Evolutionary conservation across 2,797 vertebrate species (phyloP).

Genomic region (Fistularia tabacaria): DNA sequence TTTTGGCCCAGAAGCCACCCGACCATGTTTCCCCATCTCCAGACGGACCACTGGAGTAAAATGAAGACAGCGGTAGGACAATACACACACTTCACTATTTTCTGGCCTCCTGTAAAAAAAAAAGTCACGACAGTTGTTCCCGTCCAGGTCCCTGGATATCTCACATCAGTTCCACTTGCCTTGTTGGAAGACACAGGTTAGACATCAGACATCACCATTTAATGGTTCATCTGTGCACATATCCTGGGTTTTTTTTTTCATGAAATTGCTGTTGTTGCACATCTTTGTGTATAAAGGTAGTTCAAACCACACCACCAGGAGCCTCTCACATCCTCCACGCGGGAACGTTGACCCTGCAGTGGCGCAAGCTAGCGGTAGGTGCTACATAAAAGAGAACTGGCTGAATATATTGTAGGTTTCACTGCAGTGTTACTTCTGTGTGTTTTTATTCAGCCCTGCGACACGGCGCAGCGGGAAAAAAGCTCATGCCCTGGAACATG

Average conservation of each 20-base stretch:
- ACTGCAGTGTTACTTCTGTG: neutral
- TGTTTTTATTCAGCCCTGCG: constrained; percentile 20
- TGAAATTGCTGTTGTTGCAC: too few relatives aligned
- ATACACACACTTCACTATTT: neutral
- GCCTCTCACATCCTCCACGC: constrained; percentile 26
- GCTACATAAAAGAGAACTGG: neutral
- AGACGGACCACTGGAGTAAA: constrained; percentile 67
- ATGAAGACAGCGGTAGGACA: constrained; percentile 63
- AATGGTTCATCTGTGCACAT: neutral
- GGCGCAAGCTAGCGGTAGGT: constrained; percentile 22
- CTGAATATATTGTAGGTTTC: neutral
- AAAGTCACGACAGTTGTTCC: neutral
- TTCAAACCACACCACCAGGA: constrained; percentile 1
- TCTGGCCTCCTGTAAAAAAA: neutral
- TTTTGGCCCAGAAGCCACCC: constrained; percentile 59
- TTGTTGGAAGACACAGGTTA: constrained; percentile 52
- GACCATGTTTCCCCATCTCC: constrained; percentile 53
- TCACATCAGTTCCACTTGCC: constrained; percentile 35
- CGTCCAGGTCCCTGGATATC: constrained; percentile 50
- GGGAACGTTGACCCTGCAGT: constrained; percentile 2
- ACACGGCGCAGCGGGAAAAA: constrained; percentile 9
- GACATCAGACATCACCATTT: constrained; percentile 20
- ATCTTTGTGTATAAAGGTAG: neutral
- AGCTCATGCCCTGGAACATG: constrained; percentile 31
- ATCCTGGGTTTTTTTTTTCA: too few relatives aligned